phyloP scores from a whole-genome alignment of 2,888 invertebrate genomes.

The Erebia aethiops region DNA sequence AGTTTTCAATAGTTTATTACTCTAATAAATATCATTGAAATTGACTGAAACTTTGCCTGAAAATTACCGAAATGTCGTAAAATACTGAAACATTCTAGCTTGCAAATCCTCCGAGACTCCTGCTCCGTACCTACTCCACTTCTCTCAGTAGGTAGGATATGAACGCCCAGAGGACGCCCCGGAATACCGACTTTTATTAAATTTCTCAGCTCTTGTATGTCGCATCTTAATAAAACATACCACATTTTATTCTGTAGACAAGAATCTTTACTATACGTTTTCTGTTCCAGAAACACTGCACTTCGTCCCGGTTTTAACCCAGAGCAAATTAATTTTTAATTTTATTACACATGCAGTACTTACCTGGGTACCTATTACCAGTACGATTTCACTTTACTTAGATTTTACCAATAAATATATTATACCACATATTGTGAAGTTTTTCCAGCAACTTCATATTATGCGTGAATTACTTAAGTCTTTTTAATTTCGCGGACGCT shows the following conservation, averaged over 20 bases:
- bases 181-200: conserved; percentile 18
- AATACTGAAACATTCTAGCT: not conserved
- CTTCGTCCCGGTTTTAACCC: too few relatives aligned
- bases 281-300: not conserved
- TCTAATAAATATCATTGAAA: not conserved
- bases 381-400: too few relatives aligned
- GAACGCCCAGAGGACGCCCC: not conserved
- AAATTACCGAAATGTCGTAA: not conserved
- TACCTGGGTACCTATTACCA: too few relatives aligned
- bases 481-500: too few relatives aligned
- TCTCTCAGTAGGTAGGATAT: not conserved
- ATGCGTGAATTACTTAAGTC: too few relatives aligned
- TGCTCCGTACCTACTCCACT: not conserved
- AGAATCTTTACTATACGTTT: conserved; percentile 7
- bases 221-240: conserved; percentile 21
- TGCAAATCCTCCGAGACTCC: not conserved
- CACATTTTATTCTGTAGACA: conserved; percentile 8
- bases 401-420: too few relatives aligned
- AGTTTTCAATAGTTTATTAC: not conserved
- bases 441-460: too few relatives aligned
- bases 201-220: conserved; percentile 20
- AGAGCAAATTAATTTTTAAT: too few relatives aligned
- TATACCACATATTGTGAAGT: too few relatives aligned
- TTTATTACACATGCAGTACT: too few relatives aligned
- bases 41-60: not conserved